Base-by-base conservation (phyloP, 2,113 vertebrate species). In the Rhea pennata region DNA sequence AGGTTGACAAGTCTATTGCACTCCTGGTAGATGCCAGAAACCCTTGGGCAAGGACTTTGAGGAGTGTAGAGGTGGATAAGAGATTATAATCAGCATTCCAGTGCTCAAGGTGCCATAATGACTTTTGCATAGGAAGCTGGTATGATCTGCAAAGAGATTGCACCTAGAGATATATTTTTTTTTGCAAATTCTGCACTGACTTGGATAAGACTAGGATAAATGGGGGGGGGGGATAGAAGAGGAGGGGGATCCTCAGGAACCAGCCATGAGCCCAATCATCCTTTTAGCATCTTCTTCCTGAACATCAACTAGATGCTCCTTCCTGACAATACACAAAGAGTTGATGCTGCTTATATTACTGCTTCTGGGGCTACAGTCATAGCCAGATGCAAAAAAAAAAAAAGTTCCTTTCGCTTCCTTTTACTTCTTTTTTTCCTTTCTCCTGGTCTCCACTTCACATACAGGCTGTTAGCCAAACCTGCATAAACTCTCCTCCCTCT, bases 351-450 rank as follows among this genome's bases (percentile, higher is more conserved):
- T 87, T 87, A 80, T 1, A 39, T 62, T 58, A 62, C 54, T 90
- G 36, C 29, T 50, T 39, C 39, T 39, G 8, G 39, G 71, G 36
- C 36, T 40, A 53, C 31, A 36, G 54, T 40, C 71, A 31, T 40
- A 53, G 36, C 36, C 0, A 0, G 51, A 80, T 85, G 64, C 71
- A 46, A 83, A 54, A 94, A 96, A 93, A 67, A 36, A 36, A 36
- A 36, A 36, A 36, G 10, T 80, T 90, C 40, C 74, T 93, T 73
- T 88, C 82, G 67, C 48, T 90, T 95, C 40, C 61, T 84, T 84
- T 79, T 78, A n/a, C 24, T 51, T 85, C 59, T 72, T 76, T 24
- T 62, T 90, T 94, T 93, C 51, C 85, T 95, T 73, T 82, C 39
- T 9, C 24, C 19, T 91, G 5, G 22, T 88, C 40, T 92, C 14